phyloP scores from a whole-genome alignment of 2,888 invertebrate genomes.

The Hoplodrina ambigua region DNA sequence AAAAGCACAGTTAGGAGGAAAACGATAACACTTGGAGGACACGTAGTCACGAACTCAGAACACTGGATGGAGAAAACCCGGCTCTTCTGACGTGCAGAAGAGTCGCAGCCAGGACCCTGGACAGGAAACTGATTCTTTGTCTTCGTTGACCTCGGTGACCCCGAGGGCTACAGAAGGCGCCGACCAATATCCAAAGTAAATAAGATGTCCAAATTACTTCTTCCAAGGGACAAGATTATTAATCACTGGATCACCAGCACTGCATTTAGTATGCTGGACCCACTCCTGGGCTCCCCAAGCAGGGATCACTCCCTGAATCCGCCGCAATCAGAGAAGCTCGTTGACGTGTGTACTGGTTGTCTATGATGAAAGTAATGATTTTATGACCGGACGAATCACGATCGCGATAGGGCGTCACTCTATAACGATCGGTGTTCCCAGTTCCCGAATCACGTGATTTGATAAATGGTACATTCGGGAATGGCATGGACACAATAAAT shows the following conservation, averaged over 20 bases:
- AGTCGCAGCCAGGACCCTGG: background rate
- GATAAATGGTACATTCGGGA: background rate
- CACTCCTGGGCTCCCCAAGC: too few relatives aligned
- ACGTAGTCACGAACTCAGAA: constrained; percentile 5
- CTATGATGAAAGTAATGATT: constrained; percentile 28
- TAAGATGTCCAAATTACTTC: background rate
- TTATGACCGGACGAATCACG: constrained; percentile 17
- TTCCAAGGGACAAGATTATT: background rate
- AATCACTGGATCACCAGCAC: too few relatives aligned
- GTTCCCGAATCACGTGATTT: background rate
- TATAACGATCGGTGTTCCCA: constrained; percentile 10
- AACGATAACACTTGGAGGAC: background rate
- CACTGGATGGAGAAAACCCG: background rate
- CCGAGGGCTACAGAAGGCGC: background rate
- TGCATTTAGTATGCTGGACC: too few relatives aligned
- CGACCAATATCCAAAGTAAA: background rate
- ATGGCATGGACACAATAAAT: background rate
- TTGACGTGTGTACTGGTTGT: background rate
- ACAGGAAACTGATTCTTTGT: background rate
- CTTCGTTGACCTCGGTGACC: background rate
- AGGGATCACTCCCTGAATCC: background rate
- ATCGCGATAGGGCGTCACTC: background rate
- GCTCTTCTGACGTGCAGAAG: background rate
- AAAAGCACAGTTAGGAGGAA: background rate
- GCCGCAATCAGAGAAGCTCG: background rate